These are phyloP conservation scores for Cyclura pinguis DNA, from an alignment of 2,797 vertebrate genomes.

Conservation along the genomic window DNA sequence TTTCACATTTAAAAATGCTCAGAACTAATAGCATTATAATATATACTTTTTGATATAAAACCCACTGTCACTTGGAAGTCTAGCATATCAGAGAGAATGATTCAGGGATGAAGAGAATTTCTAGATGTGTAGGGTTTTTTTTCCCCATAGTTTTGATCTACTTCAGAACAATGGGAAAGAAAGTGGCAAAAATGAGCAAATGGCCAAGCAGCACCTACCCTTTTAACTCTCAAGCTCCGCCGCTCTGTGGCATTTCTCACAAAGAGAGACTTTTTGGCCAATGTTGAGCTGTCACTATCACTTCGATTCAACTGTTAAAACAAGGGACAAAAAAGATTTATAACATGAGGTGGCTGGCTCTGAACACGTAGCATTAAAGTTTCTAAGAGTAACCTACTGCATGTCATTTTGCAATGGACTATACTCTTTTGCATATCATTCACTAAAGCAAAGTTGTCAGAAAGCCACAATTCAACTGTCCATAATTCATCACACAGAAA, in stretches of 20 bases:
- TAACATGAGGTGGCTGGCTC: slow-evolving; percentile 8
- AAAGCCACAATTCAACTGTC: neutral
- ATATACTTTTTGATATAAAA: neutral
- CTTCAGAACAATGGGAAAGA: neutral
- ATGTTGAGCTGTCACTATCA: slow-evolving; percentile 89
- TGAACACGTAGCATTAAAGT: neutral
- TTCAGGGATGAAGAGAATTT: neutral
- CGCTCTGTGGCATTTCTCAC: slow-evolving; percentile 85
- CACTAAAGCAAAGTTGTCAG: slow-evolving; percentile 3
- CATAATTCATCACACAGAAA: neutral
- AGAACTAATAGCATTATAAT: neutral
- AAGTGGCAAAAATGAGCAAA: neutral
- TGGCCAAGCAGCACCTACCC: slow-evolving; percentile 72
- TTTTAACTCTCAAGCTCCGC: slow-evolving; percentile 83
- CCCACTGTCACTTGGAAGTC: neutral
- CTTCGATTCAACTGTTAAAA: slow-evolving; percentile 84
- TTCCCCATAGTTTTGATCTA: neutral
- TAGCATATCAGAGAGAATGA: neutral
- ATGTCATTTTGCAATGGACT: neutral
- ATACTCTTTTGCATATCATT: neutral
- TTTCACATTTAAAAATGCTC: neutral
- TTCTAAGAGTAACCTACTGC: neutral
- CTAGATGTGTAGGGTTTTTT: neutral
- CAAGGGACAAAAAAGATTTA: neutral
- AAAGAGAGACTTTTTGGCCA: slow-evolving; percentile 85